Evolutionary conservation across 2,797 vertebrate genomes (phyloP).

Genomic region (Apogon hyalosoma): DNA sequence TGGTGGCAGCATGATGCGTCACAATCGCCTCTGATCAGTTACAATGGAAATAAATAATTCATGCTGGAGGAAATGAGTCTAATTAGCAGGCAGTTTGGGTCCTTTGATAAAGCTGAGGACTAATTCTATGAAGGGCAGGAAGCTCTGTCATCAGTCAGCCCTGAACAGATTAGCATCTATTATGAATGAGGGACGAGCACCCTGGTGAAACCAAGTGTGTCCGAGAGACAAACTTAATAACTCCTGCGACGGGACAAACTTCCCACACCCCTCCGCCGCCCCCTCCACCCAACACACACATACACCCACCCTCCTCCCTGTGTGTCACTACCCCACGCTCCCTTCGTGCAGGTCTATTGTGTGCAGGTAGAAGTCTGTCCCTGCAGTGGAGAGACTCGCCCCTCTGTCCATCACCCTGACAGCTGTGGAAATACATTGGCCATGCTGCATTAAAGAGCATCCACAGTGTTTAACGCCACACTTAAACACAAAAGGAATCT

Average conservation of each 20-base stretch:
- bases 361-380: conserved; percentile 88
- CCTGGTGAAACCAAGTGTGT: conserved; percentile 96
- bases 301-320: conserved; percentile 25
- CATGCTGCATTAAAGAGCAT: conserved; percentile 84
- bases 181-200: conserved; percentile 95
- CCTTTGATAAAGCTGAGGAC: conserved; percentile 96
- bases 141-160: conserved; percentile 98
- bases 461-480: conserved; percentile 61
- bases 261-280: conserved; percentile 56
- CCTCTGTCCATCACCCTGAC: conserved; percentile 91
- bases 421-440: conserved; percentile 92
- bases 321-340: conserved; percentile 37
- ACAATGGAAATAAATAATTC: conserved; percentile 99
- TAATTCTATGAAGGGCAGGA: conserved; percentile 97
- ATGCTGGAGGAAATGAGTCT: conserved; percentile 97
- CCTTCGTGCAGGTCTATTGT: conserved; percentile 85
- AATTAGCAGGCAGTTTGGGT: conserved; percentile 99
- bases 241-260: conserved; percentile 91
- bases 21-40: conserved; percentile 95
- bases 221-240: conserved; percentile 98
- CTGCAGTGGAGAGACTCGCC: conserved; percentile 81
- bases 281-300: conserved; percentile 48
- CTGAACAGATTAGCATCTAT: conserved; percentile 98
- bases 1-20: conserved; percentile 93
- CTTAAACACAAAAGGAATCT: conserved; percentile 62